Percentiles rank a stretch among this genome's conserved stretches.
phyloP scores from a whole-genome alignment of 2,113 vertebrate genomes.

The Climacteris rufus region DNA sequence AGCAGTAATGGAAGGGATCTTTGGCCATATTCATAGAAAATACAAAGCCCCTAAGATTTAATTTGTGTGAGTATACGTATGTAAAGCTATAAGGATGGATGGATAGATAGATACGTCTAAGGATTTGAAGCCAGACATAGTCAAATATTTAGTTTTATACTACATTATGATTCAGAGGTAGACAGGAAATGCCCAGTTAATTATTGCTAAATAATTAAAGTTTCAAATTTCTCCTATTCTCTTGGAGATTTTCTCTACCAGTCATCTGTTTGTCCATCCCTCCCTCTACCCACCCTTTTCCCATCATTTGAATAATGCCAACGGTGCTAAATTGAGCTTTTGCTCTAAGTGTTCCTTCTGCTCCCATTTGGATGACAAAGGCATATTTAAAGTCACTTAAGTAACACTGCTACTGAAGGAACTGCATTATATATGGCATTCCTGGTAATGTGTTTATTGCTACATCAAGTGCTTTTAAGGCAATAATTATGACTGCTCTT shows the following conservation, averaged over 20 bases:
- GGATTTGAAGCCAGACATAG: neutral
- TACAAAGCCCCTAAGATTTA: neutral
- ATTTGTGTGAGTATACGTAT: neutral
- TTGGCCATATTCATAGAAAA: neutral
- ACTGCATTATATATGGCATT: neutral
- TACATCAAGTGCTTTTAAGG: conserved; percentile 30
- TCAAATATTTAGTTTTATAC: neutral
- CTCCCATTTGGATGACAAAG: conserved; percentile 30
- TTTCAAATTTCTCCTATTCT: neutral
- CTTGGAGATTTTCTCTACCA: neutral
- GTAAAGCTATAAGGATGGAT: neutral
- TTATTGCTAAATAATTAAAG: neutral
- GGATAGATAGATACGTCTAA: neutral
- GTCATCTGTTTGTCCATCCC: neutral
- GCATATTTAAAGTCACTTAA: conserved; percentile 17
- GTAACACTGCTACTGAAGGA: neutral
- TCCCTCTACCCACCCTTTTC: neutral
- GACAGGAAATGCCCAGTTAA: neutral
- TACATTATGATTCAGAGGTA: neutral
- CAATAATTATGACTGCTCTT: neutral
- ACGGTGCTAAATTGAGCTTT: neutral
- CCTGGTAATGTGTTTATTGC: conserved; percentile 13
- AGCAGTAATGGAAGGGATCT: neutral
- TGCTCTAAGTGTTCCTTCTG: neutral
- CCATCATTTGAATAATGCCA: neutral